These are phyloP conservation scores for Papilio polyxenes DNA, from an alignment of 1,140 invertebrate species.

Conservation along the genomic window DNA sequence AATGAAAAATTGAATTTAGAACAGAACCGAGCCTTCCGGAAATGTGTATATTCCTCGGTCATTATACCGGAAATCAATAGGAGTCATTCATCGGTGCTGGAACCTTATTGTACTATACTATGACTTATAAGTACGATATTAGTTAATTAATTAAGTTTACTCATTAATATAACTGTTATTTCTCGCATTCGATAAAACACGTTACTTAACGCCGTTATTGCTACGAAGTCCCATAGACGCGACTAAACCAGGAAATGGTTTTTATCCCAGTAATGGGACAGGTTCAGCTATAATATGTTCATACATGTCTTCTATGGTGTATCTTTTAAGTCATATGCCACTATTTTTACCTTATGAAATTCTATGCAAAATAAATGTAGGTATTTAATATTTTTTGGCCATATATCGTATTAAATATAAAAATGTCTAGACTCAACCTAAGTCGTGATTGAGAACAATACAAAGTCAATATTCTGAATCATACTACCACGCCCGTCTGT, in stretches of 20 bases:
- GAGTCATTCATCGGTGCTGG: background rate
- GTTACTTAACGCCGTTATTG: background rate
- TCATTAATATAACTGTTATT: no score
- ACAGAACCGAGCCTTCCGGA: background rate
- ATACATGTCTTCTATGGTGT: background rate
- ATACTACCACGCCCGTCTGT: constrained; percentile 1
- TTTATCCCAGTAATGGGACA: background rate
- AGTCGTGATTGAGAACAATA: background rate
- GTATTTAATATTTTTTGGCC: no score
- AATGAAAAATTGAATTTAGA: background rate
- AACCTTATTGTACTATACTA: background rate
- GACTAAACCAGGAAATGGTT: background rate
- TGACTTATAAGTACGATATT: background rate
- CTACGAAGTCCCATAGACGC: background rate
- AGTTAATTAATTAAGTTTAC: background rate
- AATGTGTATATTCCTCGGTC: background rate
- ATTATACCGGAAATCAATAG: constrained; percentile 11
- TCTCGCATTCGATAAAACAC: background rate
- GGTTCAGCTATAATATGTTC: background rate
- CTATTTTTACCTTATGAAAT: background rate
- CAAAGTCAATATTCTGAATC: background rate
- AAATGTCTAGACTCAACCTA: constrained; percentile 6
- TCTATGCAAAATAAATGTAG: no score
- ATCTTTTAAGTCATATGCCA: background rate
- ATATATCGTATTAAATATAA: background rate